Conservation (phyloP, 2,113 vertebrate species). For the Prionailurus viverrinus region DNA sequence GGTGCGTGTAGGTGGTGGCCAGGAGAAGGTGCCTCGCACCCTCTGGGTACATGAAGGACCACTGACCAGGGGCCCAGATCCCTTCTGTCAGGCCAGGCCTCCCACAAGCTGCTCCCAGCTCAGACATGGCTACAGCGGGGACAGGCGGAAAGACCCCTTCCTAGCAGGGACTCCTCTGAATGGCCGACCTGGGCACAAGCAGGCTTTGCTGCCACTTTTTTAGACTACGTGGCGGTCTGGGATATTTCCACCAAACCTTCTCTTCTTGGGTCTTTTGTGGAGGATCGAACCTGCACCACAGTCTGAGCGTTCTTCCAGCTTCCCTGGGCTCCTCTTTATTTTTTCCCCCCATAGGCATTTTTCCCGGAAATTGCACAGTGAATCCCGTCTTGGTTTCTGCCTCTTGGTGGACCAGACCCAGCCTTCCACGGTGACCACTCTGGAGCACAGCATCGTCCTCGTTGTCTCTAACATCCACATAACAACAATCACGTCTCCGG, state of each 20-base stretch:
- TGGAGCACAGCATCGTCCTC: not conserved
- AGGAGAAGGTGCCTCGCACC: not conserved
- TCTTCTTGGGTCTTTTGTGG: not conserved
- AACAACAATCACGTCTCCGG: not conserved
- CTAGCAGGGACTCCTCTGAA: not conserved
- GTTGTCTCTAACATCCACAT: not conserved
- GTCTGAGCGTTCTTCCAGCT: not conserved
- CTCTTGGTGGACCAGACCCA: not conserved
- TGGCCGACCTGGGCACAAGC: not conserved
- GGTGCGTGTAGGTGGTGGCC: not conserved
- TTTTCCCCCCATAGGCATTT: not conserved
- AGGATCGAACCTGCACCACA: not conserved
- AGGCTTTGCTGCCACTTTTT: not conserved
- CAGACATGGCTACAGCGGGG: not conserved
- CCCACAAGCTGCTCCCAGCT: rapidly evolving
- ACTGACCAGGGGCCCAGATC: rapidly evolving
- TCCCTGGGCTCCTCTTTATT: rapidly evolving
- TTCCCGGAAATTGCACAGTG: not conserved
- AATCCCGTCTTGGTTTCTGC: not conserved
- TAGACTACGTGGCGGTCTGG: not conserved
- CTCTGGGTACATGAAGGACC: rapidly evolving
- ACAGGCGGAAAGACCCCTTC: not conserved
- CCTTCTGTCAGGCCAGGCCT: not conserved
- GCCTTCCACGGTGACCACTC: not conserved
- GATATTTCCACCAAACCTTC: not conserved